Evolutionary conservation across 1,140 invertebrate genomes (phyloP), one percentile per base, ranked within the genome.

Genomic region (Maniola jurtina): DNA sequence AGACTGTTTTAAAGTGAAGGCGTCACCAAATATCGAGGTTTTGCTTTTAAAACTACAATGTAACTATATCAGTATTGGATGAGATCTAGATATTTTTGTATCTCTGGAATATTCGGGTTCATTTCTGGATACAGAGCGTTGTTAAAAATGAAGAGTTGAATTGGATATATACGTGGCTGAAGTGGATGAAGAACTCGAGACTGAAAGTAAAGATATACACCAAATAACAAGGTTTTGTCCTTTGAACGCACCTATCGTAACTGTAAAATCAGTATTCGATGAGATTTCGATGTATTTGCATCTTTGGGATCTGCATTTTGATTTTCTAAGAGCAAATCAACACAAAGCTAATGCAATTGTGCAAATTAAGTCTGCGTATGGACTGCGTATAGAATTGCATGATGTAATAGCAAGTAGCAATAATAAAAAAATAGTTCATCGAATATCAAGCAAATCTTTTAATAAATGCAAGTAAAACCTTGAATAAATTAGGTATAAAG

Each of bases 11-110:
- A n/a, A n/a, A n/a, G n/a, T n/a, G n/a, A n/a, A n/a, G n/a, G n/a
- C n/a, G n/a, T n/a, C n/a, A n/a, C 75, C 83, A 73, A 84, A 87
- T 84, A 84, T 85, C 84, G 85, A 85, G 84, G 76, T 77, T 87
- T 84, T 80, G 83, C n/a, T 87, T 79, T 87, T 76, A 84, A 87
- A 84, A 83, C 79, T 80, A 85, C 84, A 85, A 81, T 83, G 82
- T 84, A 80, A 81, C 71, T 82, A 85, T 80, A 81, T 80, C 80
- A 68, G 65, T 77, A 76, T 76, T 70, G 66, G 77, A 76, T 66
- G 73, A 67, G 76, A 86, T 86, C 84, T 84, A 52, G 66, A 67
- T 81, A 77, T 84, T 77, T 84, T 75, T 78, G 73, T 72, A 81
- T 84, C 80, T 79, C 60, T 59, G 66, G 9, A 71, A 81, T 79